Evolutionary conservation across 2,113 vertebrate genomes (phyloP), one percentile per base, ranked within the genome.

Genomic region (Rhinolophus ferrumequinum): DNA sequence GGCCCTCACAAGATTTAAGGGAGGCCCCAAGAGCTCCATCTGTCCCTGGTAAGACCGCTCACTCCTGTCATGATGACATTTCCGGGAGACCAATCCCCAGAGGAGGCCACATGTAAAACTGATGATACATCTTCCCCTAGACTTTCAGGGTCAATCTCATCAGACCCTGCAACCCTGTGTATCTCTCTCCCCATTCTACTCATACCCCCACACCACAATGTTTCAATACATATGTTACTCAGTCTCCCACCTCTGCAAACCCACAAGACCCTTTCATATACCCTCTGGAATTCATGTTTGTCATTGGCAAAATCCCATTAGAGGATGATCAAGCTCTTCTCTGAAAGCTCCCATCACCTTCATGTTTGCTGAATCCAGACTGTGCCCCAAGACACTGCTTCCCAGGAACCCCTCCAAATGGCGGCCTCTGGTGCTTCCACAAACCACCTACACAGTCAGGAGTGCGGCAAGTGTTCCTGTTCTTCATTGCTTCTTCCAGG

Each of bases 381-480:
- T 93, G 22, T 69, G 10, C 8, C 60, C 28, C 2, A 0, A 47
- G 64, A 24, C 21, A 22, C 21, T 10, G 22, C 54, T 52, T 77
- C 56, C 35, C 60, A 11, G 66, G 86, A 18, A 24, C 3, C 6
- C 22, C 41, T 16, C 26, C 10, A 28, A 82, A 1, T 10, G 77
- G 38, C 13, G 18, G 58, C 21, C 58, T 5, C 44, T 28, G 8
- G 26, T 58, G 24, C 52, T 9, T 41, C 26, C 56, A 41, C 30
- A 50, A 28, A 1, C 82, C 52, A 30, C 41, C 47, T 8, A 5
- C 30, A 14, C 58, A 24, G 60, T 70, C 62, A 73, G 33, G 33
- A 44, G 13, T 3, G 6, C 0, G 0, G 35, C 8, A 6, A 58
- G 24, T 4, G 1, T 58, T 58, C 9, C 50, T 54, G 24, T 30